A percentile compares a stretch with the other conserved stretches of the same genome.
These are phyloP conservation scores for Cyrtorhinus lividipennis DNA, from an alignment of 1,140 invertebrate species.

Conservation along the genomic window DNA sequence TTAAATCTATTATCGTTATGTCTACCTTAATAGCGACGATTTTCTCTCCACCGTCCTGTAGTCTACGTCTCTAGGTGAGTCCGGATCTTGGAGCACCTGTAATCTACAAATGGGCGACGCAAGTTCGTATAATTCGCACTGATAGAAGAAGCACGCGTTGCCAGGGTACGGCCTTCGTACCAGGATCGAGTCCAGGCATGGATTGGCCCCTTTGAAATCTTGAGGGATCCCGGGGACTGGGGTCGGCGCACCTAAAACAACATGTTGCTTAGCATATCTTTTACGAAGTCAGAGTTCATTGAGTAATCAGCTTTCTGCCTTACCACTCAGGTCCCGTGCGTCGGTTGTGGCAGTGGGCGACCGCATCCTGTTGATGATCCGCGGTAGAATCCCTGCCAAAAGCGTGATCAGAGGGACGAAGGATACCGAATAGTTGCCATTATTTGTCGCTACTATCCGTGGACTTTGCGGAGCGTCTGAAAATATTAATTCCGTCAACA, in stretches of 20 bases:
- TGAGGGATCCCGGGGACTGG: no score
- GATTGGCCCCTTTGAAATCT: background rate
- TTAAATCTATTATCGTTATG: background rate
- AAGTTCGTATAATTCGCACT: background rate
- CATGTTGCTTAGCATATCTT: no score
- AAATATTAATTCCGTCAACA: no score
- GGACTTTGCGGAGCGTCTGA: no score
- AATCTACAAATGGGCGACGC: background rate
- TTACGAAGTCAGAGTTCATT: no score
- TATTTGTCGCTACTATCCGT: background rate
- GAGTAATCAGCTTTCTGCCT: no score
- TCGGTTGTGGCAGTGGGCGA: background rate
- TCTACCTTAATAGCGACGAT: background rate
- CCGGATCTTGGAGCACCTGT: background rate
- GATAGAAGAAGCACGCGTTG: background rate
- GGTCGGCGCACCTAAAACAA: no score
- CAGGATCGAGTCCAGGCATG: background rate
- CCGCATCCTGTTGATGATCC: slow-evolving; percentile 19
- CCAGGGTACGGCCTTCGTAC: background rate
- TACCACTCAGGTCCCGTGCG: no score
- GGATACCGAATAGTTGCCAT: slow-evolving; percentile 22
- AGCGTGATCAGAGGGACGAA: slow-evolving; percentile 25
- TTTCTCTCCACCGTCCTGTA: background rate
- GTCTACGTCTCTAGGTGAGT: background rate
- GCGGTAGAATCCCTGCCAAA: slow-evolving; percentile 24